These are phyloP conservation scores for Noctua pronuba DNA, from an alignment of 2,888 invertebrate genomes.

Conservation along the genomic window DNA sequence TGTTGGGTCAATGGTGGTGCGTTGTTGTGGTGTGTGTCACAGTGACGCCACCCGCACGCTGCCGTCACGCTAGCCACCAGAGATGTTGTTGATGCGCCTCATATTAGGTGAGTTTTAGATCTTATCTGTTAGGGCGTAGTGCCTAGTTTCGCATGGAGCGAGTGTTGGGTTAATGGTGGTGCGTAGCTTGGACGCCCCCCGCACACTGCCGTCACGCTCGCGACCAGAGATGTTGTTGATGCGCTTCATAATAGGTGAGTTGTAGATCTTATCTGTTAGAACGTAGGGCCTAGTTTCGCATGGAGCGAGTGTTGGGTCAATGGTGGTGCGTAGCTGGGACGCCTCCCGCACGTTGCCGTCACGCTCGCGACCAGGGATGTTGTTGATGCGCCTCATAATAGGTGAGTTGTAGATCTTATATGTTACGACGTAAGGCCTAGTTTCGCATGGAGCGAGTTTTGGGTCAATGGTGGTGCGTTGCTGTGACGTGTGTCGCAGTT, in stretches of 20 bases:
- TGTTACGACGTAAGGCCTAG: neutral
- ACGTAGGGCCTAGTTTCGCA: neutral
- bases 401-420: conserved; percentile 29
- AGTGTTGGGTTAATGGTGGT: conserved; percentile 96
- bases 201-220: conserved; percentile 94
- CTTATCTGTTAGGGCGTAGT: too few species aligned
- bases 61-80: conserved; percentile 92
- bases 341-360: conserved; percentile 93
- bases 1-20: conserved; percentile 84
- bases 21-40: conserved; percentile 95
- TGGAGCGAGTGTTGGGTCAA: conserved; percentile 95
- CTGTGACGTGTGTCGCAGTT: too few species aligned
- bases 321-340: conserved; percentile 93
- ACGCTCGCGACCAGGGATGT: conserved; percentile 90
- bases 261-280: neutral
- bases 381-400: conserved; percentile 63
- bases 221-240: conserved; percentile 76
- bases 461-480: too few species aligned
- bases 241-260: conserved; percentile 61
- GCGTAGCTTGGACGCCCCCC: conserved; percentile 92
- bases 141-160: too few species aligned
- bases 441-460: neutral
- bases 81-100: conserved; percentile 63
- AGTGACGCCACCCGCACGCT: conserved; percentile 92
- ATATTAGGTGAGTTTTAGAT: too few species aligned